Evolutionary conservation across 2,797 vertebrate species (phyloP), one percentile per base, ranked within the genome.

Genomic region (Gastrophryne carolinensis): DNA sequence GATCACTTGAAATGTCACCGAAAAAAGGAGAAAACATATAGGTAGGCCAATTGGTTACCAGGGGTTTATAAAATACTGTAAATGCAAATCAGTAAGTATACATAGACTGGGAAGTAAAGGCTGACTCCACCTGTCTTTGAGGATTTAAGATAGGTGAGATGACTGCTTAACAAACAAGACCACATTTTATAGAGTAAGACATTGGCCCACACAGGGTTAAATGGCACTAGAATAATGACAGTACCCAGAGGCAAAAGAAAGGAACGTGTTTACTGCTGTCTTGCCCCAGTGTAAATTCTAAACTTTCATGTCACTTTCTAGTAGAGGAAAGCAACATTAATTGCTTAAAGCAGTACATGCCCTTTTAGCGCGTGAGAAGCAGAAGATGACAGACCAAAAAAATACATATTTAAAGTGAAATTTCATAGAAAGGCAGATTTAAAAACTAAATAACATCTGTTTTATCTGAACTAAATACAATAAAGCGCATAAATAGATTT

Each of bases 281-380:
- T 77, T 71, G 67, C 75, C 75, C 54, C 57, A 77, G 75, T 77
- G 75, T 77, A 71, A 77, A 77, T 44, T 77, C 60, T 77, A 77
- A 77, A 77, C 75, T 77, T 77, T 65, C 75, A 77, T 77, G 75
- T 77, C 75, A 77, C 75, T 77, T 71, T 65, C 75, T 77, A 47
- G 52, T 53, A 58, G 65, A 65, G 50, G 60, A 77, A 77, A 77
- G 67, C 64, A 77, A 77, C 75, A 71, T 71, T 77, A 71, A 77
- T 77, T 71, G 75, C 75, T 77, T 49, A 71, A 77, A 77, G 75
- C 75, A 77, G 62, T 56, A 49, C 75, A 58, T 77, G 67, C 67
- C 75, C 75, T 77, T 77, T 77, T 47, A 57, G 67, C 52, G 9
- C 70, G 26, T 35, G 13, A 35, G 27, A 63, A 64, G 67, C 49